Percentiles rank a stretch among this genome's conserved stretches.
Evolutionary conservation across 2,888 invertebrate genomes (phyloP).

Genomic region (Synergus japonicus): DNA sequence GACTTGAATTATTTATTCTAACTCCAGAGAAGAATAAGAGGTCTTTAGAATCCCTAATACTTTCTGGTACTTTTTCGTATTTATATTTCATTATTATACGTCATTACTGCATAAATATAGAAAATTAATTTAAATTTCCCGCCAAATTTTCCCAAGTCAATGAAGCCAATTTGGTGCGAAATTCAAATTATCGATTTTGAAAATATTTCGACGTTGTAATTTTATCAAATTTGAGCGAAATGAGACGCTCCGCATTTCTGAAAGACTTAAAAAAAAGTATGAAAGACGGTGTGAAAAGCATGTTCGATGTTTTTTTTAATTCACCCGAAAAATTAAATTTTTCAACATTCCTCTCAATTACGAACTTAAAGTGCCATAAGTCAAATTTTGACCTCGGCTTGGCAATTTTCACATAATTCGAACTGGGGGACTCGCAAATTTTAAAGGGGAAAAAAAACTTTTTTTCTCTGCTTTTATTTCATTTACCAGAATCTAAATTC

Average conservation of each 20-base stretch:
- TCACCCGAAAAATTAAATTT: neutral
- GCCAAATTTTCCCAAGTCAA: no score
- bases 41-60: neutral
- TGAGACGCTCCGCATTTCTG: neutral
- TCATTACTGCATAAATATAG: no score
- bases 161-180: neutral
- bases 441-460: neutral
- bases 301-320: neutral
- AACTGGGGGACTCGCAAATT: neutral
- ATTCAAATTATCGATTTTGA: neutral
- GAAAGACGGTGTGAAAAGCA: neutral
- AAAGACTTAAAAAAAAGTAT: neutral
- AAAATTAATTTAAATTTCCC: no score
- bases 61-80: neutral
- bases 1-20: constrained; percentile 1
- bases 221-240: neutral
- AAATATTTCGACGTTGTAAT: constrained; percentile 32
- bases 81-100: no score
- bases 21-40: neutral
- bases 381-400: constrained; percentile 19
- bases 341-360: neutral
- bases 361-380: constrained; percentile 19
- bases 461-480: neutral
- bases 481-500: neutral
- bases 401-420: neutral